phyloP scores from a whole-genome alignment of 2,797 vertebrate genomes.

The Apogon hyalosoma region DNA sequence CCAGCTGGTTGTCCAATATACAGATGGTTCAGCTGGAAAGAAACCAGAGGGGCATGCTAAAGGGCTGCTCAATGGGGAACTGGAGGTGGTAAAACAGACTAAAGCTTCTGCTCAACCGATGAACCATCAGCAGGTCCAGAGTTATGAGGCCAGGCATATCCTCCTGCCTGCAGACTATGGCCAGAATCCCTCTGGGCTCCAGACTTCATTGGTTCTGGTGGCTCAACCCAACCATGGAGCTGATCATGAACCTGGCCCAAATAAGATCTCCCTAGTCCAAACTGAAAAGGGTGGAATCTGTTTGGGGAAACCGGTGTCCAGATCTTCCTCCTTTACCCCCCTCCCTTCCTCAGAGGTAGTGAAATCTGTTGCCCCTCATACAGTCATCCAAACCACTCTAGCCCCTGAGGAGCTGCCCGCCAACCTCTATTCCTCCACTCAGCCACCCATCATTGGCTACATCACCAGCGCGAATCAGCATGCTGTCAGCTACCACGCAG shows the following conservation, averaged over 20 bases:
- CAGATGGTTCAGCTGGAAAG: slow-evolving; percentile 88
- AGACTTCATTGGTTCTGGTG: slow-evolving; percentile 94
- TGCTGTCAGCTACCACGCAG: slow-evolving; percentile 91
- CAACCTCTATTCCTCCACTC: slow-evolving; percentile 91
- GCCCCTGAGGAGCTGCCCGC: slow-evolving; percentile 91
- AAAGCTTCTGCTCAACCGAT: slow-evolving; percentile 58
- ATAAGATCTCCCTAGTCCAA: slow-evolving; percentile 88
- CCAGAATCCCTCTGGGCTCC: slow-evolving; percentile 89
- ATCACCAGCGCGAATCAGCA: slow-evolving; percentile 93
- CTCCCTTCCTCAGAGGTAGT: slow-evolving; percentile 86
- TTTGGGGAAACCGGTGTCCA: slow-evolving; percentile 89
- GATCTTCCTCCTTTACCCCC: slow-evolving; percentile 87
- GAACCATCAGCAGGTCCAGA: slow-evolving; percentile 85
- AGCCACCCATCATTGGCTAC: slow-evolving; percentile 95
- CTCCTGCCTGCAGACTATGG: slow-evolving; percentile 90
- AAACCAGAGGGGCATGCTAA: slow-evolving; percentile 89
- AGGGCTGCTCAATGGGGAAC: slow-evolving; percentile 91
- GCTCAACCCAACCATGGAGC: slow-evolving; percentile 83
- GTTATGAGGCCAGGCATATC: slow-evolving; percentile 93
- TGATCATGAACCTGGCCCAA: slow-evolving; percentile 87
- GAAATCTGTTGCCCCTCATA: slow-evolving; percentile 88
- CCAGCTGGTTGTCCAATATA: slow-evolving; percentile 95
- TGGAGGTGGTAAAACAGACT: slow-evolving; percentile 84
- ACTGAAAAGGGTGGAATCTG: slow-evolving; percentile 91
- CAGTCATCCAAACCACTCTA: slow-evolving; percentile 93